Evolutionary conservation across 2,113 vertebrate species (phyloP).

Genomic region (Rhineura floridana): DNA sequence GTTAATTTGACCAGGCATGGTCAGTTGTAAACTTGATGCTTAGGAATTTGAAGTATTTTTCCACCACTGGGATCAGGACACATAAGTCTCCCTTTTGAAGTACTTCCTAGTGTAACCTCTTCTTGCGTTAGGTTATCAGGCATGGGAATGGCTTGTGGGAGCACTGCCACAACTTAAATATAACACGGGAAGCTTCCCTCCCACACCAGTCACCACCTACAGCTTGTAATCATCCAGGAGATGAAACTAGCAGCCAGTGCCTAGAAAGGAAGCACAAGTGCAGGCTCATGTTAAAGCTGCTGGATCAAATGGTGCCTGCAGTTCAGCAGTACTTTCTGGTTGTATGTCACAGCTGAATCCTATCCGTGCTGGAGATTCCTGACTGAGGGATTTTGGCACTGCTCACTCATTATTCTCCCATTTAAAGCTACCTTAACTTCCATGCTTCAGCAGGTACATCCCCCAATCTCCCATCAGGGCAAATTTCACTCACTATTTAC

Average conservation of each 20-base stretch:
- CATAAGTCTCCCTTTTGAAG: background rate
- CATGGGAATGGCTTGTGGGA: too few relatives aligned
- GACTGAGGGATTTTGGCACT: background rate
- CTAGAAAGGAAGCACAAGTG: background rate
- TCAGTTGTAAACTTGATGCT: background rate
- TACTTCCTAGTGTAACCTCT: background rate
- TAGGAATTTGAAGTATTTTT: background rate
- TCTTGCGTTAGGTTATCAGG: background rate
- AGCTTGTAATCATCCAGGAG: background rate
- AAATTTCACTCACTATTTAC: too few relatives aligned
- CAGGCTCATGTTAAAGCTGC: background rate
- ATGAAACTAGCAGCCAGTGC: background rate
- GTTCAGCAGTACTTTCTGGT: too few relatives aligned
- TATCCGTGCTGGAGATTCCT: background rate
- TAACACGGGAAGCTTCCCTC: too few relatives aligned
- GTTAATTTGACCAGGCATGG: background rate
- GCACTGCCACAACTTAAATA: background rate
- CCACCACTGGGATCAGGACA: background rate
- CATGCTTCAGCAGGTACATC: background rate
- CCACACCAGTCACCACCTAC: too few relatives aligned
- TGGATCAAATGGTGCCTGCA: too few relatives aligned
- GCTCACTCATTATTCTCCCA: too few relatives aligned
- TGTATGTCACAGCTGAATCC: too few relatives aligned
- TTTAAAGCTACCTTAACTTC: too few relatives aligned
- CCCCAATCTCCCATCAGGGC: too few relatives aligned